Evolutionary conservation across 1,140 invertebrate species (phyloP), one percentile per base, ranked within the genome.

Genomic region (Lepidurus packardi): DNA sequence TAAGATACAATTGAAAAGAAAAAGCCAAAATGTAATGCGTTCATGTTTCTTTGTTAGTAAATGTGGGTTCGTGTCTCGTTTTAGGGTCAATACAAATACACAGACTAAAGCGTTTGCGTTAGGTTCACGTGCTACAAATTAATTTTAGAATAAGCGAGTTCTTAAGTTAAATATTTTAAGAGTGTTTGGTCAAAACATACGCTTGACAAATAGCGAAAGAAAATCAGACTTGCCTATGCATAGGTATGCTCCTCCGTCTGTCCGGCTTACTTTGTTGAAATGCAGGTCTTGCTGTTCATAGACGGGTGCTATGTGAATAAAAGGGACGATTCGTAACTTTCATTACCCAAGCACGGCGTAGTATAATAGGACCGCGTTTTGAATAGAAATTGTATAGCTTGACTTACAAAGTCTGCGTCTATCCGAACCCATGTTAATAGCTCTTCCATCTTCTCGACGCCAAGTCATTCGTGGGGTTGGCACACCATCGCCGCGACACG

Each of bases 401-500:
- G 21, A 77, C 82, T 85, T 86, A 94, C 93, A 92, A 91, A 94
- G 94, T 85, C 91, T 92, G 82, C 92, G 89, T 73, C 90, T 89
- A 83, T 94, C 93, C 16, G 42, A 43, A 42, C 79, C 79, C 4
- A 94, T 88, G 13, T 88, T 88, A 82, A 96, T 95, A 73, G 90
- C 89, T 84, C 94, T 91, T 11, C 93, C 92, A 84, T 97, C 94
- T 83, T 97, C 94, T 44, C 94, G 87, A 80, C 93, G 89, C 95
- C 95, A 97, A 87, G 91, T 94, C 73, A 96, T 90, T 85, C 92
- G 93, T 2, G 95, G 94, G 4, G 89, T 87, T 0, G 95, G 94
- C 85, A 94, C 94, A 43, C 94, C 95, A 82, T 94, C 91, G 9
- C 86, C 86, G 81, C 92, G 93, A 84, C 94, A 96, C 1, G 91